Evolutionary conservation across 2,797 vertebrate species (phyloP), one percentile per base, ranked within the genome.

Genomic region (Parauchenoglanis ngamensis): DNA sequence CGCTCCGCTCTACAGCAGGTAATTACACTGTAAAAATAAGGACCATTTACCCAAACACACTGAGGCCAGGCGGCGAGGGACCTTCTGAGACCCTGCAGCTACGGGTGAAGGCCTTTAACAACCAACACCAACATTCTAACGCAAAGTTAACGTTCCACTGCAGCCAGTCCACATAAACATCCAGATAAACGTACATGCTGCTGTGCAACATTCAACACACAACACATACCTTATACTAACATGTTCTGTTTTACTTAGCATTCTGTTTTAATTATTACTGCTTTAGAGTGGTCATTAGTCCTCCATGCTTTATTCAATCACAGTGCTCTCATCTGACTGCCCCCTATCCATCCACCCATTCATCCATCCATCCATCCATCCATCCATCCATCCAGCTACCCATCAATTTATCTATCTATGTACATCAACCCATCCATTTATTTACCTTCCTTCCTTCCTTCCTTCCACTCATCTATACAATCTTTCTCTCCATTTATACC

Each of bases 1-100:
- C 88, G 89, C 88, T 89, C 80, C 88, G 89, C 88, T 89, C 92
- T 87, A 87, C 85, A 88, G 91, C 84, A 84, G 89, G 92, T 94
- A 94, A 94, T 94, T 95, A 93, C 92, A 92, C 86, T 73, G 82
- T 89, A 89, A 87, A 89, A 89, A 89, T 87, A 86, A 89, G 88
- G 77, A 73, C 63, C 70, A 88, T 82, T 88, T 87, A 89, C 76
- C 67, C 84, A 88, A 88, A 88, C 56, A 84, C 80, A 87, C 70
- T 40, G 80, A 87, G 87, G 65, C 73, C 76, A 84, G 92, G 92
- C 88, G 4, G 92, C 90, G 91, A 84, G 88, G 91, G 91, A 91
- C 89, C 92, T 92, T 88, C 82, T 46, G 54, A 81, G 81, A 85
- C 85, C 85, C 83, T 86, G 85, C 84, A 68, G n/a, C 57, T 61